Conservation (phyloP, 2,113 vertebrate genomes). For the Nesoenas mayeri region DNA sequence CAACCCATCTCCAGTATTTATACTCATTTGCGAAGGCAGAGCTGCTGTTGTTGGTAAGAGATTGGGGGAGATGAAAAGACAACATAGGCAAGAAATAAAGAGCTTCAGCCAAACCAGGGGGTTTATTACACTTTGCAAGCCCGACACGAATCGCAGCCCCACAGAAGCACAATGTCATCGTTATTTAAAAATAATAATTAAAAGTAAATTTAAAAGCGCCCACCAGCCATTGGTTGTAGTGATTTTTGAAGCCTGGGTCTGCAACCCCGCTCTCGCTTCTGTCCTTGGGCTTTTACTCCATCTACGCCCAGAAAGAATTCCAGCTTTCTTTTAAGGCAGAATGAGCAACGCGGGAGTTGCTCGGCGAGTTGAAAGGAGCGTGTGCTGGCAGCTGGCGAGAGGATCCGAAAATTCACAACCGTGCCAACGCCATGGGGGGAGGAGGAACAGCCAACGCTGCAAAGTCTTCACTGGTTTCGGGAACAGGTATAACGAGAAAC, state of each 20-base stretch:
- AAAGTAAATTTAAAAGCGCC: neutral
- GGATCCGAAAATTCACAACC: conserved; percentile 34
- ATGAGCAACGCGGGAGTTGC: neutral
- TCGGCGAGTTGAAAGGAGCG: neutral
- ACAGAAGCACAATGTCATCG: neutral
- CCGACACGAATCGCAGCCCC: neutral
- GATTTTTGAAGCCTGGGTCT: neutral
- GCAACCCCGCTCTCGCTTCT: rapidly evolving
- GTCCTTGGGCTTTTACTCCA: neutral
- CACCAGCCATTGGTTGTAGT: neutral
- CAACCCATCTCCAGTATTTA: conserved; percentile 55
- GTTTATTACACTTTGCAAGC: neutral
- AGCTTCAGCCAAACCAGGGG: conserved; percentile 33
- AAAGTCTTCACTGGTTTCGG: conserved; percentile 30
- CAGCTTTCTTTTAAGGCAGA: neutral
- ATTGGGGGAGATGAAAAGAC: neutral
- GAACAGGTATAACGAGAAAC: conserved; percentile 74
- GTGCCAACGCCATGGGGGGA: conserved; percentile 66
- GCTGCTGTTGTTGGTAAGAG: neutral
- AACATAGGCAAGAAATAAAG: neutral
- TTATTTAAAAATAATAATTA: neutral
- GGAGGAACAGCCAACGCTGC: conserved; percentile 70
- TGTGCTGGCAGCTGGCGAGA: conserved; percentile 55
- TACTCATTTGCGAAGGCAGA: conserved; percentile 18
- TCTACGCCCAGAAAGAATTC: neutral